A percentile compares a stretch with the other conserved stretches of the same genome.
Conservation (phyloP, 2,797 vertebrate genomes). For the Miichthys miiuy region DNA sequence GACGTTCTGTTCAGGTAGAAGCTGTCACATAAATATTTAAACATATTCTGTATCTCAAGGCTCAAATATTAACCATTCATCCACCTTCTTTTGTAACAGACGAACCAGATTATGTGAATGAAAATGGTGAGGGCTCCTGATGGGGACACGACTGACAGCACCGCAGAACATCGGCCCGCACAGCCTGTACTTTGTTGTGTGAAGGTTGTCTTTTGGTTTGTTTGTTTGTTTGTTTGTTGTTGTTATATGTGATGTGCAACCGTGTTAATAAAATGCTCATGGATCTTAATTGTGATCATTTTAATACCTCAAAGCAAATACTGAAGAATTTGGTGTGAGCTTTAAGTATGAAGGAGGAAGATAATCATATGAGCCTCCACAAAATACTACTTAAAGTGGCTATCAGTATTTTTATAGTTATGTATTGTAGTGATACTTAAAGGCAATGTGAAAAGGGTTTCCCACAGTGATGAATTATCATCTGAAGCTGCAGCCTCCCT, state of each 20-base stretch:
- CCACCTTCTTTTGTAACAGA: not conserved
- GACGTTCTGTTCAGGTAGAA: not conserved
- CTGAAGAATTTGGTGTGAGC: too few relatives aligned
- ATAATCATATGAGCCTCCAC: too few relatives aligned
- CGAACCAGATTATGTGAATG: conserved; percentile 71
- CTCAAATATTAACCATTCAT: not conserved
- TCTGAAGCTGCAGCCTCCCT: too few relatives aligned
- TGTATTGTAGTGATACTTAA: too few relatives aligned
- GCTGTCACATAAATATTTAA: not conserved
- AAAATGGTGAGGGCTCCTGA: conserved; percentile 6
- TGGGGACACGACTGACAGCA: not conserved
- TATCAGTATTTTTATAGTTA: too few relatives aligned
- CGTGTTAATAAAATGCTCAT: conserved; percentile 19
- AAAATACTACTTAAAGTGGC: too few relatives aligned
- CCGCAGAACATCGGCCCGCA: not conserved
- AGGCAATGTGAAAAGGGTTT: too few relatives aligned
- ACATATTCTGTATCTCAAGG: not conserved
- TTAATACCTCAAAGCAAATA: too few relatives aligned
- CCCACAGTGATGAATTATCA: too few relatives aligned
- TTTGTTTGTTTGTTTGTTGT: too few relatives aligned
- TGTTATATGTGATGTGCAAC: not conserved
- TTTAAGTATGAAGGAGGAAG: too few relatives aligned
- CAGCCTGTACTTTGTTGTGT: not conserved
- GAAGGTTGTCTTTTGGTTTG: not conserved
- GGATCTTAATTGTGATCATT: not conserved